Base-by-base conservation (phyloP, 2,888 invertebrate genomes). In the Brachyopa scutellaris region DNA sequence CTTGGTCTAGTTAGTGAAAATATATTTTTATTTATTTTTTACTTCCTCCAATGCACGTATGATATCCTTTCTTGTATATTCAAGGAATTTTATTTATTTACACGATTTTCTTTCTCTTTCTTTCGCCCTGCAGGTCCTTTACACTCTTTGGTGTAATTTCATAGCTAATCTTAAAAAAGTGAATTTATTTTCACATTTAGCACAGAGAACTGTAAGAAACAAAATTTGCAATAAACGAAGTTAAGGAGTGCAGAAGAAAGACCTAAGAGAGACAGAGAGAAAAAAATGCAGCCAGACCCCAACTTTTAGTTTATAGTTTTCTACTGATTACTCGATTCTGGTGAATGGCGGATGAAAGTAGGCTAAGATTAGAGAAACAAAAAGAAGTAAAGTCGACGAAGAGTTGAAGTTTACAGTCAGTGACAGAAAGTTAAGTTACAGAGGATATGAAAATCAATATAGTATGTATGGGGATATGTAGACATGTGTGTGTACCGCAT, bases 121-220 rank as follows among this genome's bases (percentile, higher is more conserved):
- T 33, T 4, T n/a, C 38, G 3, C 33, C 2, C 3, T 59, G 13
- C 9, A 21, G 29, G 19, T 26, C 47, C 38, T 40, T 45, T n/a
- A n/a, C n/a, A n/a, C n/a, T n/a, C n/a, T 47, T 64, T 13, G 26
- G 55, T 64, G 57, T 57, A 47, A 57, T 64, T 73, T 47, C 31
- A 64, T 57, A 57, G 66, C 66, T 74, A 57, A 74, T 74, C 57
- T 59, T 53, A 45, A 62, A n/a, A 62, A 62, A 62, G 45, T 45
- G 53, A 72, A 53, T 55, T 62, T 62, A 55, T 36, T 62, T 53
- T 19, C 29, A 45, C 11, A 13, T 40, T 26, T 26, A n/a, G 15
- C 17, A 23, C 23, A 40, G 15, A 36, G 29, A 38, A 47, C 17
- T 17, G 21, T 3, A 17, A 57, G 15, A 47, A 15, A 26, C 26